Base-by-base conservation (phyloP, 2,888 invertebrate genomes). In the Euzophera pinguis region DNA sequence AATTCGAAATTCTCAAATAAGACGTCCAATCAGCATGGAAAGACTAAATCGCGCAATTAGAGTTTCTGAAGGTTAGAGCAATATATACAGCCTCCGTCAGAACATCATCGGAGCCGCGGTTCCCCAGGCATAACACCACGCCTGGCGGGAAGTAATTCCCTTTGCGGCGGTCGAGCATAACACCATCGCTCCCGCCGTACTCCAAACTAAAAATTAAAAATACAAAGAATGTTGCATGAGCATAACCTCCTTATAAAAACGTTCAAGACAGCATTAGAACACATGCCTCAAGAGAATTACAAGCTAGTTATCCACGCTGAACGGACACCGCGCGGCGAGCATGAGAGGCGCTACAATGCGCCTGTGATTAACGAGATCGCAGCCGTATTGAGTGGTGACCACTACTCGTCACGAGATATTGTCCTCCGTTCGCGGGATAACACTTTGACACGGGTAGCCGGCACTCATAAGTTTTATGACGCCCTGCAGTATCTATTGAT, bases 251-350 rank as follows among this genome's bases (percentile, higher is more conserved):
- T 67, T 0, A 57, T 76, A 4, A 59, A 62, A n/a, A 54, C 51
- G 1, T 73, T 75, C 32, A 68, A 71, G 66, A 69, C 60, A 4
- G 65, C 67, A 4, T 38, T 65, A 54, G 69, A 72, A 12, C 63
- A 49, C 49, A 59, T 63, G 58, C 61, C 67, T 4, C 38, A 41
- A 6, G 68, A 73, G 13, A 39, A 65, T 43, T 66, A 61, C 39
- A 71, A 64, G 41, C 42, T 72, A 6, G 66, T 72, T 0, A 73
- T 72, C 0, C 58, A 65, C 49, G 55, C 69, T 13, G 70, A 73
- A 22, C 62, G 29, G 34, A 59, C 54, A 2, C 69, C 71, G 53
- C 41, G 58, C 17, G 69, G 65, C 8, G 61, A 69, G 65, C 71
- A 72, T 59, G 63, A 57, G 50, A 53, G 71, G 38, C 62, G 67